A percentile compares a stretch with the other conserved stretches of the same genome.
phyloP scores from a whole-genome alignment of 2,888 invertebrate genomes.

The Rhagonycha fulva region DNA sequence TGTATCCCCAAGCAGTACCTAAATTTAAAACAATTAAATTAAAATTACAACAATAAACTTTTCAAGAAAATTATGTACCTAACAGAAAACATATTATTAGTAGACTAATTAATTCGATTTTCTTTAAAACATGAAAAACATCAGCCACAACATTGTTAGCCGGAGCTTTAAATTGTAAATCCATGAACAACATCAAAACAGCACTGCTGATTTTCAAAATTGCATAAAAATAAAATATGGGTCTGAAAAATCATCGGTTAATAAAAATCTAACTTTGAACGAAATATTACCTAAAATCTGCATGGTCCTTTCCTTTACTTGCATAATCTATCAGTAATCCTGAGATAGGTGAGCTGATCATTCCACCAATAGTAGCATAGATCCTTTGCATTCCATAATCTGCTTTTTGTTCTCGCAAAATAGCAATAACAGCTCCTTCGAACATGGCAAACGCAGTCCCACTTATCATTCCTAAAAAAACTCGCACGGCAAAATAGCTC shows the following conservation, averaged over 20 bases:
- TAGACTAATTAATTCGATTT: slow-evolving; percentile 72
- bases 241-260: slow-evolving; percentile 57
- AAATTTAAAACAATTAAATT: slow-evolving; percentile 32
- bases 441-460: slow-evolving; percentile 81
- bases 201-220: slow-evolving; percentile 70
- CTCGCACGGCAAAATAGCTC: slow-evolving; percentile 68
- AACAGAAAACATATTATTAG: slow-evolving; percentile 73
- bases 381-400: slow-evolving; percentile 79
- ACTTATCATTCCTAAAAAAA: slow-evolving; percentile 68
- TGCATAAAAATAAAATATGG: slow-evolving; percentile 79
- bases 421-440: slow-evolving; percentile 78
- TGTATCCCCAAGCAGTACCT: slow-evolving; percentile 84
- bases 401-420: slow-evolving; percentile 73
- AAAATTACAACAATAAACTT: not conserved
- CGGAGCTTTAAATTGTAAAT: slow-evolving; percentile 76
- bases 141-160: slow-evolving; percentile 71
- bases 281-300: slow-evolving; percentile 69
- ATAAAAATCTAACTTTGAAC: not conserved
- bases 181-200: slow-evolving; percentile 70
- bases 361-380: slow-evolving; percentile 76
- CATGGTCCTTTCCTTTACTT: slow-evolving; percentile 70
- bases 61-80: slow-evolving; percentile 58
- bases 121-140: slow-evolving; percentile 68
- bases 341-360: slow-evolving; percentile 79
- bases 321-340: slow-evolving; percentile 76